Conservation (phyloP, 2,888 invertebrate genomes). For the Hypomecis atomaria region DNA sequence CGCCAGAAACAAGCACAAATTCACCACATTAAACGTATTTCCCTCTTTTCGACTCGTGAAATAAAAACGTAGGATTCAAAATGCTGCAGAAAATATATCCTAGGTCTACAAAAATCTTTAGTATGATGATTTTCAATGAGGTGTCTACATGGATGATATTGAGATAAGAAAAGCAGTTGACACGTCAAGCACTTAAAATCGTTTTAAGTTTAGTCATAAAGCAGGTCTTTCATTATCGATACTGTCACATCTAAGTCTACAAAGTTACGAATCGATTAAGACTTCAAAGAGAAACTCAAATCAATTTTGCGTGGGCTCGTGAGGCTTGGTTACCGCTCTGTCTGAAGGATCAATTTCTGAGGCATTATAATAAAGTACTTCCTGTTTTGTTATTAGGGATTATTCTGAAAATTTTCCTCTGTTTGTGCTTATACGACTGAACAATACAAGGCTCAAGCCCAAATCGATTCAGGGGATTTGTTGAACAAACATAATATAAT, state of each 20-base stretch:
- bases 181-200: not conserved
- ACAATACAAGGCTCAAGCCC: too few relatives aligned
- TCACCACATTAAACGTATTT: too few relatives aligned
- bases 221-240: not conserved
- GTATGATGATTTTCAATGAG: too few relatives aligned
- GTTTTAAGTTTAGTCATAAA: not conserved
- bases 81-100: too few relatives aligned
- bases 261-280: not conserved
- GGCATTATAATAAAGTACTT: not conserved
- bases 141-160: too few relatives aligned
- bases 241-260: not conserved
- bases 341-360: not conserved
- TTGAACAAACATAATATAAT: too few relatives aligned
- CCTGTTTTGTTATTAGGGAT: slow-evolving; percentile 1
- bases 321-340: too few relatives aligned
- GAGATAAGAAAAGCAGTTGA: not conserved
- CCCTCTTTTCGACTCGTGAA: too few relatives aligned
- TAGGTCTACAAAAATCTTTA: too few relatives aligned
- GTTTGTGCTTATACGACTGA: not conserved
- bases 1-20: too few relatives aligned
- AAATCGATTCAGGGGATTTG: too few relatives aligned
- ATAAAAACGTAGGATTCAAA: too few relatives aligned
- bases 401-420: slow-evolving; percentile 8
- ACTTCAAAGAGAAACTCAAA: not conserved
- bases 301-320: not conserved